Evolutionary conservation across 30 jellyfish, hydroid and myxozoan species (phyloP), one percentile per base, ranked within the genome.

Genomic region (Calvadosia cruxmelitensis): DNA sequence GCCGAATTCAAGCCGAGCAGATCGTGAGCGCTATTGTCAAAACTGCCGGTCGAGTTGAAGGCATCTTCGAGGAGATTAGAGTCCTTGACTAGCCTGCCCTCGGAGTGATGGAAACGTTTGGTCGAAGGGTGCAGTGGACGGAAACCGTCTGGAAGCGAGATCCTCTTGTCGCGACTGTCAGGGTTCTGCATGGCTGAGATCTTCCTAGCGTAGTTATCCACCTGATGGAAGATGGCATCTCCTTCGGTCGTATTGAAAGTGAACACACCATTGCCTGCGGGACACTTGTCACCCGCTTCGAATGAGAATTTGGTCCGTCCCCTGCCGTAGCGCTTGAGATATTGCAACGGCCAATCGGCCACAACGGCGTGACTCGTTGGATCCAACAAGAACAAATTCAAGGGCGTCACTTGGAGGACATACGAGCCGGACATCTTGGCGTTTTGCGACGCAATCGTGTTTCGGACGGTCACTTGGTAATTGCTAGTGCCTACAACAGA

Each of bases 311-410:
- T 91, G 1, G 99, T 91, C 57, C 94, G 53, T 28, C 99, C 99
- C 25, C 99, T 78, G 0, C 99, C 99, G 65, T 91, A 91, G 49
- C 99, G 67, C 10, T 94, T 93, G 64, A 91, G 69, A 66, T 75
- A 91, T 67, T 91, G 99, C 26, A 91, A 78, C 0, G 95, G 99
- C 99, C 99, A 91, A 53, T 91, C 99, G n/a, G 93, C 92, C 20
- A 82, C 77, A 15, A 71, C 49, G 26, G 64, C 28, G 31, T 82
- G 95, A 2, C 95, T 52, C 30, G 94, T 76, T 16, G 65, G 42
- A 5, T 91, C 99, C 31, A 71, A 57, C 26, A 91, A 78, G 0
- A 68, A 67, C 12, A 91, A 50, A 50, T 42, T 67, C 72, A 70
- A 29, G 3, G 95, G 94, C 3, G 87, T 91, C 20, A 91, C 79